A percentile compares a stretch with the other conserved stretches of the same genome.
phyloP scores from a whole-genome alignment of 2,888 invertebrate species.

The Andrena bucephala region DNA sequence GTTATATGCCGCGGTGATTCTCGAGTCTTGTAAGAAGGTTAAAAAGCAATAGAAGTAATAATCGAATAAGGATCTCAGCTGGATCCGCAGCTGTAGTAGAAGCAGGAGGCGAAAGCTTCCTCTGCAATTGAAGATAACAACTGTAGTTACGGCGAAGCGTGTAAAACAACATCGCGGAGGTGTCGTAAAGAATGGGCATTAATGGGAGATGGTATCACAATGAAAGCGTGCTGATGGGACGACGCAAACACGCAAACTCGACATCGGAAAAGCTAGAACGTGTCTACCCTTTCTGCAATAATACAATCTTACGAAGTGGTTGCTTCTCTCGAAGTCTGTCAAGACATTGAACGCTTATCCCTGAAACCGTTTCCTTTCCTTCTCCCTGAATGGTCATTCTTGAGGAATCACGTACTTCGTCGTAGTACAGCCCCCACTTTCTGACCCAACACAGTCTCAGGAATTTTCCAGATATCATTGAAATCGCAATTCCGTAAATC shows the following conservation, averaged over 20 bases:
- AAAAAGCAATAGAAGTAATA: background rate
- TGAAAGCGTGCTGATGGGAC: background rate
- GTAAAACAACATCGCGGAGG: background rate
- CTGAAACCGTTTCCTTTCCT: no score
- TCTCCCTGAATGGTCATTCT: no score
- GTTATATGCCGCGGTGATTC: no score
- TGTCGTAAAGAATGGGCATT: background rate
- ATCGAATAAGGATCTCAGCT: background rate
- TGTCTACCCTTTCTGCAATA: background rate
- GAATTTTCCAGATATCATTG: no score
- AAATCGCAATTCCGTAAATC: no score
- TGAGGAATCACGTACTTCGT: no score
- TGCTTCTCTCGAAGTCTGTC: slow-evolving; percentile 1
- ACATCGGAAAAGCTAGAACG: background rate
- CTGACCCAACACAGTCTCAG: no score
- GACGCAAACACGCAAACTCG: background rate
- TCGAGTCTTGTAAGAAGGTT: no score
- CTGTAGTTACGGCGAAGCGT: background rate
- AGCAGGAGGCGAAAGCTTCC: background rate
- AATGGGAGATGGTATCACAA: slow-evolving; percentile 3
- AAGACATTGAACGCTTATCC: background rate
- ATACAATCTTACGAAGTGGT: background rate
- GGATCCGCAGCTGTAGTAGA: background rate
- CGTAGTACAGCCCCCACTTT: no score
- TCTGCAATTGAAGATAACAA: background rate